Base-by-base conservation (phyloP, 2,113 vertebrate species). In the Oxyura jamaicensis region DNA sequence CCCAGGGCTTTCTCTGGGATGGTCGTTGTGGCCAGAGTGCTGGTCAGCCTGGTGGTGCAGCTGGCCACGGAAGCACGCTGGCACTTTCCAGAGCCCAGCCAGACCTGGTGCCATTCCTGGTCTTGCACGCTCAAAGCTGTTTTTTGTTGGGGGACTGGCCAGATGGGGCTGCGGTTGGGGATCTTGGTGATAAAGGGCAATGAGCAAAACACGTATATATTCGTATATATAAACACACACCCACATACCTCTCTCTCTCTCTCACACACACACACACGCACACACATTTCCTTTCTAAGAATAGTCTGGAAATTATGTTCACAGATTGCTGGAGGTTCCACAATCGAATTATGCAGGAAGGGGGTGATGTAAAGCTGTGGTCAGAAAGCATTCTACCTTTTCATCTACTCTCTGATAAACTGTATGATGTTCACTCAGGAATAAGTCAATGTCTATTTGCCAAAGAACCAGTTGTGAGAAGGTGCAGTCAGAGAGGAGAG, bases 71-170 rank as follows among this genome's bases (percentile, higher is more conserved):
- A 56, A 63, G 35, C 35, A 21, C 9, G 12, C 31, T 55, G 41
- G 5, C 41, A 22, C 58, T 50, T 78, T 78, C 16, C 44, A 87
- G 50, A 67, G 3, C 11, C 35, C 3, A 3, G 15, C 36, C 73
- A 22, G 33, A 28, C 20, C 28, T 58, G 44, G 31, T 41, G 67
- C 2, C 53, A 20, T 59, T 59, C 58, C 33, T 60, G 26, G 39
- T 42, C 36, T 72, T 2, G 4, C 28, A 33, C 0, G 0, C 84
- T 77, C 63, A 52, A 56, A 81, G 28, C 18, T 67, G 56, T 76
- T 50, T 20, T 39, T 53, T 89, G 62, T 22, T 14, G 33, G 14
- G 39, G 31, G 41, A 13, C 62, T 83, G 60, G 53, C n/a, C n/a
- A 66, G 50, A 28, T 62, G 55, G 68, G 44, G 17, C 63, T 80